Conservation (phyloP, 2,113 vertebrate genomes). For the Percopsis transmontana region DNA sequence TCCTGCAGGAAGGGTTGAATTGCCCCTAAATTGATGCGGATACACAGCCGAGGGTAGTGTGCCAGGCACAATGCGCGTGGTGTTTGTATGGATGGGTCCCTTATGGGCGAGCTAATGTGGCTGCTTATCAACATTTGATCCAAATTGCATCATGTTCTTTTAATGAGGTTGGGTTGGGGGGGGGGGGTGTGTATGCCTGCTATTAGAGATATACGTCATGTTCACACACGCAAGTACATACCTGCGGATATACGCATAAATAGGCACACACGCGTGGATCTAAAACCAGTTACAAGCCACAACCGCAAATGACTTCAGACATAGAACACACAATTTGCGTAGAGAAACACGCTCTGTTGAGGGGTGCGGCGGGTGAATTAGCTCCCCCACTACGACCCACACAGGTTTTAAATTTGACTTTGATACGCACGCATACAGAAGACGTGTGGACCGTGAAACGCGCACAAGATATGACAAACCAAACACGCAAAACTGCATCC, state of each 20-base stretch:
- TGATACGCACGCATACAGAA: background rate
- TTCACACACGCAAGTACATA: background rate
- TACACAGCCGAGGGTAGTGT: slow-evolving; percentile 39
- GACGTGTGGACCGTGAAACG: too few species aligned
- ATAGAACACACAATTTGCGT: background rate
- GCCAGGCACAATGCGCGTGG: slow-evolving; percentile 35
- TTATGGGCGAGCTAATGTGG: slow-evolving; percentile 57
- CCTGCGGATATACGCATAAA: background rate
- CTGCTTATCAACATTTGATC: slow-evolving; percentile 70
- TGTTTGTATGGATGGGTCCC: slow-evolving; percentile 45
- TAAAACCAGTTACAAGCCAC: background rate
- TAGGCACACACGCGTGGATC: background rate
- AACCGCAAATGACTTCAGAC: background rate
- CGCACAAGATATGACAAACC: background rate
- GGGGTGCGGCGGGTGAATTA: background rate
- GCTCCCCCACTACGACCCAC: background rate
- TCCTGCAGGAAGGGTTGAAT: slow-evolving; percentile 60
- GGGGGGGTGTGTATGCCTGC: slow-evolving; percentile 26
- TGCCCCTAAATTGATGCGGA: slow-evolving; percentile 56
- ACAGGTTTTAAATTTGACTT: background rate
- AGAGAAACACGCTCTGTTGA: background rate
- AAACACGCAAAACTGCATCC: background rate
- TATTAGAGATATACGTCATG: slow-evolving; percentile 36
- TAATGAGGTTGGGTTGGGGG: slow-evolving; percentile 60
- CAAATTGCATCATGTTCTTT: slow-evolving; percentile 72